phyloP scores from a whole-genome alignment of 2,797 vertebrate genomes.

The Trachops cirrhosus region DNA sequence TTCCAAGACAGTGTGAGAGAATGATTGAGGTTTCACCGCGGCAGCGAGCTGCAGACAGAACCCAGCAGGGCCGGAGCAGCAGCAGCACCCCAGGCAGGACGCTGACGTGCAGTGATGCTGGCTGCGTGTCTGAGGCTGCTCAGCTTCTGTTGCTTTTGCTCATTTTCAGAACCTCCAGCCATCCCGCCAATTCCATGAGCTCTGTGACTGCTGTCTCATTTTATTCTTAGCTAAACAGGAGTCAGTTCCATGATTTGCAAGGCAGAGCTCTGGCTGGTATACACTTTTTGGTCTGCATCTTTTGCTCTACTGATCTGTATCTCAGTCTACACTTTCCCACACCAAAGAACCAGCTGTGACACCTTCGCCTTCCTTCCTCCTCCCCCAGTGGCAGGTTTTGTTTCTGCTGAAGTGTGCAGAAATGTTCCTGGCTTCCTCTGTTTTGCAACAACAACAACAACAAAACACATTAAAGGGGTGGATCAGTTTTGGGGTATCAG shows the following conservation, averaged over 20 bases:
- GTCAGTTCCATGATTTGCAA: neutral
- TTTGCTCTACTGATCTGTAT: neutral
- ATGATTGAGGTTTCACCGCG: neutral
- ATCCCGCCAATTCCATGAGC: neutral
- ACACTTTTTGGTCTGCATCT: neutral
- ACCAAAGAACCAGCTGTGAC: neutral
- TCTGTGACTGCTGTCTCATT: neutral
- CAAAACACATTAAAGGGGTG: neutral
- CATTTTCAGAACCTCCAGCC: neutral
- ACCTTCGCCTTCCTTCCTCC: neutral
- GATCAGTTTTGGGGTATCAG: neutral
- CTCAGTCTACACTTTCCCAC: neutral
- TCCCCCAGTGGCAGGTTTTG: neutral
- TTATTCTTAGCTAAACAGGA: conserved; percentile 16
- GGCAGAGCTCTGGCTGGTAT: neutral
- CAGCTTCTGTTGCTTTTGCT: neutral
- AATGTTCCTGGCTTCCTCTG: neutral
- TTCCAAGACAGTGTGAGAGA: neutral
- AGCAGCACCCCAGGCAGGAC: neutral
- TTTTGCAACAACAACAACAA: conserved; percentile 28
- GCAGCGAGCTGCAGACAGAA: neutral
- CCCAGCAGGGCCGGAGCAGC: neutral
- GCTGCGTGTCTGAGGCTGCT: neutral
- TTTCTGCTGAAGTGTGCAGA: neutral
- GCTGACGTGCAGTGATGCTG: neutral